Evolutionary conservation across 2,888 invertebrate genomes (phyloP).

Genomic region (Drosophila leonis): DNA sequence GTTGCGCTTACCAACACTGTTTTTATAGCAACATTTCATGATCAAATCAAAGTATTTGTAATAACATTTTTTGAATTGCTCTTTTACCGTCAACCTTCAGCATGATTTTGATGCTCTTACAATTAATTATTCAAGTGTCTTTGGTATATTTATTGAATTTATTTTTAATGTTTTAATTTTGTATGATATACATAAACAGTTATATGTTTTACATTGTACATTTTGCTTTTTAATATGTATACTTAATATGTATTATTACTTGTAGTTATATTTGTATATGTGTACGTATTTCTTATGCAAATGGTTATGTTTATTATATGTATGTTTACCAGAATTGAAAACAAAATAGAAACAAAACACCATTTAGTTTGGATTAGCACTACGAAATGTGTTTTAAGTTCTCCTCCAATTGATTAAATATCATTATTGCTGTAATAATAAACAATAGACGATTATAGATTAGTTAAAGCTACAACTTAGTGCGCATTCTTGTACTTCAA

Average conservation of each 20-base stretch:
- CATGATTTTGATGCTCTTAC: background rate
- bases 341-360: slow-evolving; percentile 53
- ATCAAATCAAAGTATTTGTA: too few species aligned
- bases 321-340: slow-evolving; percentile 60
- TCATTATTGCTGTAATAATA: slow-evolving; percentile 56
- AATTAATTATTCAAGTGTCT: slow-evolving; percentile 21
- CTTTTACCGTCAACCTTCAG: background rate
- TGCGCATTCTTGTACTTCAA: slow-evolving; percentile 76
- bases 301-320: slow-evolving; percentile 63
- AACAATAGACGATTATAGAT: slow-evolving; percentile 58
- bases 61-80: background rate
- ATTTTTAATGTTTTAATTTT: slow-evolving; percentile 62
- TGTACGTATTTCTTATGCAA: slow-evolving; percentile 55
- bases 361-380: slow-evolving; percentile 57
- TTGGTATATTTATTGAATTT: slow-evolving; percentile 78
- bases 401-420: slow-evolving; percentile 47
- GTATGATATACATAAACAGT: slow-evolving; percentile 72
- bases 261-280: slow-evolving; percentile 64
- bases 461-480: slow-evolving; percentile 80
- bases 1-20: background rate
- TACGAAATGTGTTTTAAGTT: slow-evolving; percentile 23
- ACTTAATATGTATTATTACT: slow-evolving; percentile 65
- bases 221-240: slow-evolving; percentile 63
- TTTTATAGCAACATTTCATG: background rate
- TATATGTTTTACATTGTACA: slow-evolving; percentile 80